Evolutionary conservation across 2,113 vertebrate species (phyloP).

Genomic region (Pomatorhinus ruficollis): DNA sequence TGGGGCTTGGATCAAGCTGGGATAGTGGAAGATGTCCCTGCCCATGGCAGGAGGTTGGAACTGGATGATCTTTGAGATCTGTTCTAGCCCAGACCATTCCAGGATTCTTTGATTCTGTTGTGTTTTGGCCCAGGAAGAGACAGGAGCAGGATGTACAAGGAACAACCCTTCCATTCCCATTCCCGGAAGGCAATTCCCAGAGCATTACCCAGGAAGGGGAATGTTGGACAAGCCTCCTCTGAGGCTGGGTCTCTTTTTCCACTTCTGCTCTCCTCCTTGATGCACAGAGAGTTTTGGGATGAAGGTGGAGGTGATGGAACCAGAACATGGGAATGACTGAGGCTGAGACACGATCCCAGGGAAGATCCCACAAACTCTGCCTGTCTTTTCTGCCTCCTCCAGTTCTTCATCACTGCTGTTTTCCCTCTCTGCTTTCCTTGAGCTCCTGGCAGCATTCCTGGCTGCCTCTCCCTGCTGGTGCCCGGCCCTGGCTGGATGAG

Average conservation of each 20-base stretch:
- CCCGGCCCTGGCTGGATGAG: background rate
- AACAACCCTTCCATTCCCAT: background rate
- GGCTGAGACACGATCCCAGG: background rate
- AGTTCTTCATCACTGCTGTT: background rate
- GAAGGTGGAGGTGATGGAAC: background rate
- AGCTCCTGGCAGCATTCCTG: background rate
- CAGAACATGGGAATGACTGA: rapidly evolving
- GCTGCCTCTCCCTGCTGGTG: background rate
- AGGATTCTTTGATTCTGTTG: background rate
- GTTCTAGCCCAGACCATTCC: background rate
- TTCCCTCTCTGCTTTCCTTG: background rate
- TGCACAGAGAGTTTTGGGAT: background rate
- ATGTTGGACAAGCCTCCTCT: background rate
- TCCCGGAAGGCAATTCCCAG: background rate
- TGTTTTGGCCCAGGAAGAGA: background rate
- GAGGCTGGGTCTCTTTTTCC: background rate
- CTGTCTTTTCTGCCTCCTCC: background rate
- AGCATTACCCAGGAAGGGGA: background rate
- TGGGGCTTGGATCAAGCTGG: rapidly evolving
- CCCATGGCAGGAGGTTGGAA: no score
- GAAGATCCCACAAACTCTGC: background rate
- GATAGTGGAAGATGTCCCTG: background rate
- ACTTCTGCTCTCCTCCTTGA: background rate
- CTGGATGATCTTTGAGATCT: background rate
- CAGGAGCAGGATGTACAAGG: rapidly evolving